Evolutionary conservation across 2,888 invertebrate species (phyloP).

Genomic region (Drosophila quasianomalipes): DNA sequence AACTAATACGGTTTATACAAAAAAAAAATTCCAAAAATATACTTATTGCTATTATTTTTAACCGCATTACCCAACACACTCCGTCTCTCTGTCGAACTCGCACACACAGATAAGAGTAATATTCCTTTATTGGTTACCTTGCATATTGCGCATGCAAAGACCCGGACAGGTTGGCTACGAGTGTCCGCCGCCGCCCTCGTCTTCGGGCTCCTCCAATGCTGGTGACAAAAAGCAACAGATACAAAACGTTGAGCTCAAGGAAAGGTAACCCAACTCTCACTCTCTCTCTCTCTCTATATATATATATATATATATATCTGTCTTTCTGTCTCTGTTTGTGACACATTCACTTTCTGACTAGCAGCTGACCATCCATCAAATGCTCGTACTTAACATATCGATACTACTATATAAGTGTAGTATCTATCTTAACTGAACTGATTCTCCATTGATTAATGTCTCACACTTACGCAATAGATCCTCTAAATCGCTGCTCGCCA

Average conservation of each 20-base stretch:
- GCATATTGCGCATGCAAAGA: constrained; percentile 96
- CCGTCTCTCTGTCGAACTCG: constrained; percentile 78
- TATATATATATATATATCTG: background rate
- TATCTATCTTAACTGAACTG: background rate
- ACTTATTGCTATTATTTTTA: constrained; percentile 76
- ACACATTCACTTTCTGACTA: background rate
- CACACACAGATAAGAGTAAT: constrained; percentile 92
- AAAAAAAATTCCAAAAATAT: constrained; percentile 59
- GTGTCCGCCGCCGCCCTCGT: constrained; percentile 86
- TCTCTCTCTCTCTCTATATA: background rate
- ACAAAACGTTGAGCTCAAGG: constrained; percentile 94
- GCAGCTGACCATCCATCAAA: constrained; percentile 12
- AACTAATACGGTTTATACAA: constrained; percentile 36
- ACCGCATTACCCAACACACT: constrained; percentile 80
- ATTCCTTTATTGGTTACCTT: constrained; percentile 99
- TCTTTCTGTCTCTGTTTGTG: background rate
- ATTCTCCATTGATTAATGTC: constrained; percentile 1
- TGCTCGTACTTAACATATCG: background rate
- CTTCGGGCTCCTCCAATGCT: constrained; percentile 87
- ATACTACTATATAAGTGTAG: background rate
- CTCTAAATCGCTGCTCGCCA: constrained; percentile 97
- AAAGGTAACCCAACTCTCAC: constrained; percentile 86
- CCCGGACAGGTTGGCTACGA: constrained; percentile 88
- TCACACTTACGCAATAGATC: constrained; percentile 86
- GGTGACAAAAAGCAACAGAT: constrained; percentile 87